Percentiles rank a stretch among this genome's conserved stretches.
Conservation (phyloP, 2,888 invertebrate species). For the Ceraclea dissimilis region DNA sequence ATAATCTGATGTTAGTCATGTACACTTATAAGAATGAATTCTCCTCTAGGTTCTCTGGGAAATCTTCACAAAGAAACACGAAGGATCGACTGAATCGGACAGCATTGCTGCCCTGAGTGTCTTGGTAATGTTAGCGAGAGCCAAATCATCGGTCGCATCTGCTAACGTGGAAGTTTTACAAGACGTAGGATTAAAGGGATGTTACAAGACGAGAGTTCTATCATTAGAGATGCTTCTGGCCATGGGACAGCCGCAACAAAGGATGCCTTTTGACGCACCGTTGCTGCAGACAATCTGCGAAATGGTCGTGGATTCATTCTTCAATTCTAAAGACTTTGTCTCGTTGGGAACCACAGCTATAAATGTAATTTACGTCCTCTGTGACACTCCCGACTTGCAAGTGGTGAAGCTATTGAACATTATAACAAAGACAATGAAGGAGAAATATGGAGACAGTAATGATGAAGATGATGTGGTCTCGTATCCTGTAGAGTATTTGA, state of each 20-base stretch:
- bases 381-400: slow-evolving; percentile 50
- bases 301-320: slow-evolving; percentile 42
- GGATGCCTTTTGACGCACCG: slow-evolving; percentile 39
- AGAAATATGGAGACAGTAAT: slow-evolving; percentile 27
- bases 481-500: slow-evolving; percentile 39
- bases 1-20: too few relatives aligned
- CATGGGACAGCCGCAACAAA: slow-evolving; percentile 32
- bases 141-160: slow-evolving; percentile 51
- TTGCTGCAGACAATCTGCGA: slow-evolving; percentile 38
- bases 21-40: too few relatives aligned
- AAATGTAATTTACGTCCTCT: slow-evolving; percentile 49
- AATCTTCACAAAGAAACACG: slow-evolving; percentile 66
- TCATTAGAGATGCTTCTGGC: slow-evolving; percentile 38
- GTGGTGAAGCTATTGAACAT: slow-evolving; percentile 44
- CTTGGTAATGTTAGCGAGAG: slow-evolving; percentile 63
- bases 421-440: slow-evolving; percentile 42
- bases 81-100: slow-evolving; percentile 61
- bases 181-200: slow-evolving; percentile 59
- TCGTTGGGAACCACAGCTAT: slow-evolving; percentile 46
- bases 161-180: slow-evolving; percentile 70
- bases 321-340: slow-evolving; percentile 43
- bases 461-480: slow-evolving; percentile 33
- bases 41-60: slow-evolving; percentile 78
- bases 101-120: slow-evolving; percentile 68
- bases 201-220: slow-evolving; percentile 37